Evolutionary conservation across 2,888 invertebrate species (phyloP), one percentile per base, ranked within the genome.

Genomic region (Heliconius cydno): DNA sequence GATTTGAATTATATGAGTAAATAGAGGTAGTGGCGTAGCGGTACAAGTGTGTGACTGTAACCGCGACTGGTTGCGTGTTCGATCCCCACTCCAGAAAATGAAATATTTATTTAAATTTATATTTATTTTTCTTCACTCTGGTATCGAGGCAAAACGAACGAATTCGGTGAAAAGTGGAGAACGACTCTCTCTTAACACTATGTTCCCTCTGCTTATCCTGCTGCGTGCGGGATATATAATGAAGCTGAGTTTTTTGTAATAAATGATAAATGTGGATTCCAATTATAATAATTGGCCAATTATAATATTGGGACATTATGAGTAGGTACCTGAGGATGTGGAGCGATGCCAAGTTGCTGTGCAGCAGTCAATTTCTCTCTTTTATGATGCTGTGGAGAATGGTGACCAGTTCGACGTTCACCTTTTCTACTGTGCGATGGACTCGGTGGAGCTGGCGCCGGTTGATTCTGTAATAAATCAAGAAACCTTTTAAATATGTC

Each of bases 341-440:
- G 85, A 68, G 84, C 85, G 19, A 95, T 92, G 60, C 95, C 95
- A 12, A 95, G 89, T 80, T 95, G 95, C 82, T 95, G 95, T 0
- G 95, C 95, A 12, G 95, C 95, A 2, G 95, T 94, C 10, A 95
- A 91, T 79, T 95, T 95, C 86, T 95, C 94, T 38, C 94, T 86
- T 83, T 94, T 94, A 84, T 94, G 94, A 79, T 94, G 94, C 78
- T 94, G 94, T 3, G 95, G 94, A 0, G 94, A 94, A 81, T 95
- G 95, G 82, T 94, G 94, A 9, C 95, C 95, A 12, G 94, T 88
- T 15, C 94, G 90, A 25, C 94, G 87, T 84, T 95, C 94, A 4
- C 93, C 89, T 82, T 94, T 94, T 30, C 94, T 89, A 0, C 94
- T 89, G 82, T 95, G 94, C 2, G 94, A 94, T 19, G 95, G 95